Base-by-base conservation (phyloP, 2,797 vertebrate species). In the Otolemur crassicaudatus region DNA sequence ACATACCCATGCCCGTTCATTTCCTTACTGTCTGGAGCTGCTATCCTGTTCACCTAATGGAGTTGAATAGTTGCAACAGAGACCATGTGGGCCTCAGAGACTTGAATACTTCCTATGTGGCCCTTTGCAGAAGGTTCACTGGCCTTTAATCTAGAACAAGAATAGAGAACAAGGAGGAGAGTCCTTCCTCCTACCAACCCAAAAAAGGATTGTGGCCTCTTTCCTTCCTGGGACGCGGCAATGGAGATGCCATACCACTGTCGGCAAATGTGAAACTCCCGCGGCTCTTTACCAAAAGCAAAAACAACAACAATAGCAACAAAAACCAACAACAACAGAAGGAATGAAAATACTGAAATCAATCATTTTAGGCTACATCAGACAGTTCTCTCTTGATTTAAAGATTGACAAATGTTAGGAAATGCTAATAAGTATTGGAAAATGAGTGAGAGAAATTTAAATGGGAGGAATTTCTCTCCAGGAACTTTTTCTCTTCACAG, bases 91-190 rank as follows among this genome's bases (percentile, higher is more conserved):
- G 17, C 56, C 9, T 11, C 56, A 82, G 31, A 92, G 31, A 82
- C 43, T 83, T 72, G 31, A 79, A 85, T 86, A 82, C 75, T 29
- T 75, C 72, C 77, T 80, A 0, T 16, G 37, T 81, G 79, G 58
- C 49, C 72, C 77, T 94, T 90, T 72, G 37, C 4, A 91, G 25
- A 73, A 97, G 91, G 76, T 29, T 91, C 77, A 16, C 63, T 40
- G 53, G 31, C 19, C 70, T 37, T 94, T 82, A 37, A 77, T 58
- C 60, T 90, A 58, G 81, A 46, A 14, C 67, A 20, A 1, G 29
- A 56, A 72, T 20, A 37, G 61, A 94, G 56, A 37, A 81, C 49
- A 20, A 25, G 14, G 85, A n/a, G 12, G 73, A 56, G 72, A 80
- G 25, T 77, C 16, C 4, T 29, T 12, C 46, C 20, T 92, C 56